Conservation (phyloP, 2,888 invertebrate genomes). For the Drosophila fungiperda region DNA sequence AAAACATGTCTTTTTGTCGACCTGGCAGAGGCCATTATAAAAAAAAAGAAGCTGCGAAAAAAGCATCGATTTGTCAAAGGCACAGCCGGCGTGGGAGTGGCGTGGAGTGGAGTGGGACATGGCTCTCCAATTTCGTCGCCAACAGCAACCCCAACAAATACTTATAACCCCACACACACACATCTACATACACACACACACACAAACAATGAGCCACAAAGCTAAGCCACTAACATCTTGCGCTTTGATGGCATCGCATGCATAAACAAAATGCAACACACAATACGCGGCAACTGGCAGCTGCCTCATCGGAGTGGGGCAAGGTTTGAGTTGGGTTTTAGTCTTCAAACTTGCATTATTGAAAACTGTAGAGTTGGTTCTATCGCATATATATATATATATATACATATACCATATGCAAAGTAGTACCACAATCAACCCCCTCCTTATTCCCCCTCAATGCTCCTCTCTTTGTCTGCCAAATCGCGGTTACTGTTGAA, state of each 20-base stretch:
- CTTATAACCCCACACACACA: background rate
- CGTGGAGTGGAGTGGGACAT: background rate
- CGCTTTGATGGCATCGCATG: conserved; percentile 67
- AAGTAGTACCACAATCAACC: conserved; percentile 8
- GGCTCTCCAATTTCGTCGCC: background rate
- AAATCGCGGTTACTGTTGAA: conserved; percentile 32
- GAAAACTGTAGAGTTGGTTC: conserved; percentile 57
- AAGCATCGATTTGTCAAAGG: conserved; percentile 66
- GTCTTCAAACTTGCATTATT: conserved; percentile 72
- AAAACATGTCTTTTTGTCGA: background rate
- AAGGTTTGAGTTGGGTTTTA: conserved; percentile 12
- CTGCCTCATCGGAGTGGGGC: background rate
- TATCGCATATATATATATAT: background rate
- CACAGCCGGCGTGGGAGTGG: background rate
- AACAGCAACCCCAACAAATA: conserved; percentile 10
- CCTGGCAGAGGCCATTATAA: background rate
- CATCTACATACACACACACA: background rate
- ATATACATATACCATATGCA: conserved; percentile 34
- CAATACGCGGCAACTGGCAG: conserved; percentile 56
- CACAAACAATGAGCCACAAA: background rate
- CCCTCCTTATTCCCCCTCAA: background rate
- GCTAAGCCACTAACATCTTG: conserved; percentile 40
- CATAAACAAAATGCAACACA: conserved; percentile 77
- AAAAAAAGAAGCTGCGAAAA: background rate
- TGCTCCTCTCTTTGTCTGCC: background rate